These are phyloP conservation scores for Callionymus lyra DNA, from an alignment of 2,113 vertebrate genomes.

Conservation along the genomic window DNA sequence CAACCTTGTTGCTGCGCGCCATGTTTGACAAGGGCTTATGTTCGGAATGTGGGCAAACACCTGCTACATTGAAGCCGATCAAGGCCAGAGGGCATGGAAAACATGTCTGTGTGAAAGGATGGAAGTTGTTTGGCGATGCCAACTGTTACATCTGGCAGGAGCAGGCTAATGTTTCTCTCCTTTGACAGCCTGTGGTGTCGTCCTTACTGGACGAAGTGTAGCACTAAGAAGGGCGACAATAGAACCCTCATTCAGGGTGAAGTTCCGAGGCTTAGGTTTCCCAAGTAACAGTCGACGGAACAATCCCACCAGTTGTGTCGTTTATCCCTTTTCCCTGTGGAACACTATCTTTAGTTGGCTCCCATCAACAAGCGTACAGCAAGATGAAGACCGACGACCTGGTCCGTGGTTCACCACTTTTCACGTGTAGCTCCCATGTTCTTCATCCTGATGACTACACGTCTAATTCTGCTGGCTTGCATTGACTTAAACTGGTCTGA, in stretches of 20 bases:
- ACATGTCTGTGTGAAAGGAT: slow-evolving; percentile 21
- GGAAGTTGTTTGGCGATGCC: slow-evolving; percentile 20
- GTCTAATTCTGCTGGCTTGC: not conserved
- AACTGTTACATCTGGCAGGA: slow-evolving; percentile 38
- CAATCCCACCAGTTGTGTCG: slow-evolving; percentile 4
- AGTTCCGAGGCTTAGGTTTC: slow-evolving; percentile 41
- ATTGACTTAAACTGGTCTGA: too few species aligned
- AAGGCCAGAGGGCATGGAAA: slow-evolving; percentile 30
- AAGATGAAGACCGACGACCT: slow-evolving; percentile 32
- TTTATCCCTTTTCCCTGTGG: slow-evolving; percentile 18
- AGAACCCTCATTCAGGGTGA: slow-evolving; percentile 34
- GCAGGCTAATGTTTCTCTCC: slow-evolving; percentile 41
- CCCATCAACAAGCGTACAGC: slow-evolving; percentile 35
- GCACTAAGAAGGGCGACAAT: slow-evolving; percentile 38
- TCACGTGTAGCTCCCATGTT: not conserved
- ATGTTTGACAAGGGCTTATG: slow-evolving; percentile 55
- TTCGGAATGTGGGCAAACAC: slow-evolving; percentile 45
- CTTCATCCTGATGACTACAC: slow-evolving; percentile 18
- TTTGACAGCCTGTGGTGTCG: slow-evolving; percentile 32
- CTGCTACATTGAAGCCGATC: slow-evolving; percentile 30
- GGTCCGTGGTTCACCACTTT: too few species aligned
- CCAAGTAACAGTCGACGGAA: slow-evolving; percentile 32
- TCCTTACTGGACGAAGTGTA: slow-evolving; percentile 36
- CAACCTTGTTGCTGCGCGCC: slow-evolving; percentile 31
- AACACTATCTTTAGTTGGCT: slow-evolving; percentile 37